Evolutionary conservation across 2,888 invertebrate genomes (phyloP).

Genomic region (Ametastegia equiseti): DNA sequence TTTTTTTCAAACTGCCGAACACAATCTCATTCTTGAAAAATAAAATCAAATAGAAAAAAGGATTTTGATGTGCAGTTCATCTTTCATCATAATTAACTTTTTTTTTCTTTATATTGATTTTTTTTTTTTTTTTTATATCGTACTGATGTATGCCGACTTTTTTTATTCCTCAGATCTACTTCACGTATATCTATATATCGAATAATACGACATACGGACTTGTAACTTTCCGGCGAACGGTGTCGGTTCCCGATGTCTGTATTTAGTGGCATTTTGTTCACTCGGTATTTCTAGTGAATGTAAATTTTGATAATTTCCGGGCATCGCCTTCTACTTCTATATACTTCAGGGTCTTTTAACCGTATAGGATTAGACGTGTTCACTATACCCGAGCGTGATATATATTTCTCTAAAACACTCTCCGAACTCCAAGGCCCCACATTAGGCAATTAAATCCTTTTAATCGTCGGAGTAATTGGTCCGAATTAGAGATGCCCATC

Average conservation of each 20-base stretch:
- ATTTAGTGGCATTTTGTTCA: not conserved
- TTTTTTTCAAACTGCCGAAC: not conserved
- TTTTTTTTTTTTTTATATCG: too few relatives aligned
- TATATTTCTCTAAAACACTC: slow-evolving; percentile 48
- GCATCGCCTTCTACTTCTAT: not conserved
- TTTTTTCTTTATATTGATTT: too few relatives aligned
- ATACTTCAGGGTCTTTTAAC: too few relatives aligned
- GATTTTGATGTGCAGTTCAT: too few relatives aligned
- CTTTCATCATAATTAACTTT: too few relatives aligned
- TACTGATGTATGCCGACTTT: too few relatives aligned
- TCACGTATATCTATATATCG: too few relatives aligned
- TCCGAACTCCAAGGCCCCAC: slow-evolving; percentile 44
- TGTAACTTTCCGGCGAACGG: not conserved
- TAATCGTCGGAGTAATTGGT: slow-evolving; percentile 72
- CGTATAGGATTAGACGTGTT: not conserved
- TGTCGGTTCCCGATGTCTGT: not conserved
- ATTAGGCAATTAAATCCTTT: slow-evolving; percentile 72
- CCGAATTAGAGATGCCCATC: slow-evolving; percentile 68
- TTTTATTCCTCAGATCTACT: too few relatives aligned
- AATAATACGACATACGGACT: too few relatives aligned
- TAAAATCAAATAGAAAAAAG: not conserved
- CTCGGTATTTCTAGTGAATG: not conserved
- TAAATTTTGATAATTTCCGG: not conserved
- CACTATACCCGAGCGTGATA: slow-evolving; percentile 21
- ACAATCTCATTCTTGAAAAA: not conserved